Conservation (phyloP, 2,888 invertebrate species). For the Uloborus plumipes region DNA sequence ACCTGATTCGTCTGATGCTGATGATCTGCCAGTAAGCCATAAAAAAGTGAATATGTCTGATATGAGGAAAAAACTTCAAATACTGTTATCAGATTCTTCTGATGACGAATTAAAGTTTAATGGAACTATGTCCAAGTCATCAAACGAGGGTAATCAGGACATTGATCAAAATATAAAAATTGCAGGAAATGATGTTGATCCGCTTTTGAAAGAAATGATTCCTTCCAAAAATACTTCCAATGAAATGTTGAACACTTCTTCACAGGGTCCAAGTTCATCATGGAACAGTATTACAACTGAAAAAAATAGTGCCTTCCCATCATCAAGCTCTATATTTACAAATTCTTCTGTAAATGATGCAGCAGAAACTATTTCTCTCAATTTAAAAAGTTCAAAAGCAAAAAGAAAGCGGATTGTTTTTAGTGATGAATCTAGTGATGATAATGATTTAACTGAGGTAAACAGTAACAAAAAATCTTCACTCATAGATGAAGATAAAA, state of each 20-base stretch:
- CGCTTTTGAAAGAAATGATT: too few relatives aligned
- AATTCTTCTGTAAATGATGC: background rate
- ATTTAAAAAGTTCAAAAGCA: background rate
- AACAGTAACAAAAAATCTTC: background rate
- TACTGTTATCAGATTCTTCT: too few relatives aligned
- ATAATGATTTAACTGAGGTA: background rate
- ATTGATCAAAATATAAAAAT: background rate
- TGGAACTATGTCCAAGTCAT: background rate
- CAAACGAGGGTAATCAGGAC: background rate
- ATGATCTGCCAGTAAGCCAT: conserved; percentile 77
- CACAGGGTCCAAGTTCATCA: background rate
- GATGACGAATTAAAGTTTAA: too few relatives aligned
- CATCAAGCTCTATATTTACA: too few relatives aligned
- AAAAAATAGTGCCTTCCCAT: background rate
- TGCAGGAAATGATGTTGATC: background rate
- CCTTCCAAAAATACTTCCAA: background rate
- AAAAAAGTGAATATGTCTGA: background rate
- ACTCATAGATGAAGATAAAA: background rate
- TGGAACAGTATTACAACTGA: background rate
- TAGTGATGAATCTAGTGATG: conserved; percentile 39
- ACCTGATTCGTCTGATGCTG: conserved; percentile 82
- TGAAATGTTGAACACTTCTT: background rate
- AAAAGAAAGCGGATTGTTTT: conserved; percentile 41
- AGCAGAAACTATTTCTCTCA: background rate
- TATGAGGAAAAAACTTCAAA: background rate